These are phyloP conservation scores for Drosophila mayaguana DNA, from an alignment of 2,888 invertebrate species.

Conservation along the genomic window DNA sequence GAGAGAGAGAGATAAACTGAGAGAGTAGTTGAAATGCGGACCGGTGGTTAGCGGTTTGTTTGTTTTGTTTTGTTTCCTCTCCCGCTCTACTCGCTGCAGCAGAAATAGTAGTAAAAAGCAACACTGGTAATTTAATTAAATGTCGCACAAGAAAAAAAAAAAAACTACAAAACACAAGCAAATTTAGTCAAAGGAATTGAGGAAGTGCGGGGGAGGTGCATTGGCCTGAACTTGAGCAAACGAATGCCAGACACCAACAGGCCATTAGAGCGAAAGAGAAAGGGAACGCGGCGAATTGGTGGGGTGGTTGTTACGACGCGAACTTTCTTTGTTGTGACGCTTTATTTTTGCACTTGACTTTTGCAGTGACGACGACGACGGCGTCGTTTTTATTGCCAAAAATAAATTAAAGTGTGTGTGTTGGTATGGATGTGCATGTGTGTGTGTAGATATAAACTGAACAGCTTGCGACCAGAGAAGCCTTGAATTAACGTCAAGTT, in stretches of 20 bases:
- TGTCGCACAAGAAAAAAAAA: constrained; percentile 52
- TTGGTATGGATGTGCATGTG: constrained; percentile 7
- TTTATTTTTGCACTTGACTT: constrained; percentile 74
- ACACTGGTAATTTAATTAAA: constrained; percentile 72
- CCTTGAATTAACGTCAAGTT: constrained; percentile 64
- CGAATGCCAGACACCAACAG: constrained; percentile 54
- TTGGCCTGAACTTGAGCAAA: constrained; percentile 65
- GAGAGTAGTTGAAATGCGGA: constrained; percentile 18
- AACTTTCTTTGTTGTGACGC: constrained; percentile 71
- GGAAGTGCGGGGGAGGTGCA: constrained; percentile 21
- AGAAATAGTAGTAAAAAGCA: constrained; percentile 30
- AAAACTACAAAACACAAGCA: constrained; percentile 35
- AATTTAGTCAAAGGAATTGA: constrained; percentile 51
- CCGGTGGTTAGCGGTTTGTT: constrained; percentile 53
- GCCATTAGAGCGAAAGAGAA: constrained; percentile 18
- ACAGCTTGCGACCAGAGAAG: constrained; percentile 34
- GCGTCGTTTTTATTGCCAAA: constrained; percentile 71
- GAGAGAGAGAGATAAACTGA: not conserved
- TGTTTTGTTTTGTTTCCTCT: constrained; percentile 37
- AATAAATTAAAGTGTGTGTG: constrained; percentile 26
- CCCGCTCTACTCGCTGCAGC: constrained; percentile 16
- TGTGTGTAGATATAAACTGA: constrained; percentile 26
- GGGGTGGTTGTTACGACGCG: constrained; percentile 26
- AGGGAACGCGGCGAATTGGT: constrained; percentile 12
- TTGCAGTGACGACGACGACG: constrained; percentile 54